Evolutionary conservation across 2,888 invertebrate genomes (phyloP), one percentile per base, ranked within the genome.

Genomic region (Nemapogon koenigi): DNA sequence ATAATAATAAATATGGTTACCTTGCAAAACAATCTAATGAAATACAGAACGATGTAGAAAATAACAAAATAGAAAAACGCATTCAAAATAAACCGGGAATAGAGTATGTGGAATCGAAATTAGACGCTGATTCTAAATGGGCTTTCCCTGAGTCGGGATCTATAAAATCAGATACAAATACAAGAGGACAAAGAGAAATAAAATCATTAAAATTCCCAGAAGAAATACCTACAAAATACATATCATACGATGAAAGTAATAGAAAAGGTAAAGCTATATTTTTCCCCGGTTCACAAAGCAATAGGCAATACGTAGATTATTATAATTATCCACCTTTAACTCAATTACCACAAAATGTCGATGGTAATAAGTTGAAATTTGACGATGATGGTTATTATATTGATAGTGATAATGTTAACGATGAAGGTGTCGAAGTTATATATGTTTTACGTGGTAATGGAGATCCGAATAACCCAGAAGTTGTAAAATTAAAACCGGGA

Each of bases 371-470:
- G 14, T 35, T 25, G 22, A 33, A 39, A 36, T 15, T 35, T 7
- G 31, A 38, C 16, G 36, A 26, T 15, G 18, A 35, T 18, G 31
- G 31, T 28, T 36, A 38, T 36, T 41, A 38, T 36, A 19, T 27
- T n/a, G 38, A 38, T 16, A 16, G n/a, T 13, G 15, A 40, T 26
- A 15, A 36, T 19, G 19, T 33, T 35, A 33, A 50, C n/a, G 50
- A 59, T 28, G 53, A 55, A 37, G 58, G 50, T 8, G 15, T 54
- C 4, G 52, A 53, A 39, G 64, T 67, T 2, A 59, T 79, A n/a
- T 80, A 79, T 32, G 55, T 80, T 19, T 62, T 80, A 0, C 65
- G 79, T 51, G 80, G 78, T 0, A 66, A 79, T 42, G 70, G 75
- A 0, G 79, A 80, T 48, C 76, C 76, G 0, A 72, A 63, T 45